These are phyloP conservation scores for Misgurnus anguillicaudatus DNA, from an alignment of 2,113 vertebrate genomes.

Conservation along the genomic window DNA sequence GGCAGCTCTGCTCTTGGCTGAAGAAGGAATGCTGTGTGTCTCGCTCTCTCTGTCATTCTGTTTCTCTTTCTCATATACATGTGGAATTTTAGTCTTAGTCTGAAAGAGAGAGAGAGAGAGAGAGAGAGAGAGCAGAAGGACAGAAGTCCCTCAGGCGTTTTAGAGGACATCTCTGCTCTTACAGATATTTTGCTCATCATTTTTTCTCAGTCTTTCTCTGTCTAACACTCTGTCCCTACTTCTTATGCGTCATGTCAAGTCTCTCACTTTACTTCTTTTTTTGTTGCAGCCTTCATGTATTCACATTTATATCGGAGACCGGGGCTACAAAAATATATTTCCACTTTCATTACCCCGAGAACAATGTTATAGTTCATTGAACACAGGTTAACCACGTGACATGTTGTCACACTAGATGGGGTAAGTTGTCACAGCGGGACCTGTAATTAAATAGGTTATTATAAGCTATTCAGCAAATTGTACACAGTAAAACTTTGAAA, in stretches of 20 bases:
- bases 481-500: too few species aligned
- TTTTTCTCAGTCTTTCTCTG: constrained; percentile 43
- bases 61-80: constrained; percentile 64
- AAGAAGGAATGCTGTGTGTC: constrained; percentile 59
- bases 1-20: constrained; percentile 63
- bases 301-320: background rate
- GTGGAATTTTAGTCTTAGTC: constrained; percentile 68
- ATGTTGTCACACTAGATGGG: background rate
- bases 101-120: constrained; percentile 30
- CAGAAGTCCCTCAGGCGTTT: constrained; percentile 59
- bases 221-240: constrained; percentile 35
- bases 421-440: background rate
- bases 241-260: background rate
- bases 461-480: too few species aligned
- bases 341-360: background rate
- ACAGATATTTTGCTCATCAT: constrained; percentile 48
- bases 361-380: background rate
- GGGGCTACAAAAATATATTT: background rate
- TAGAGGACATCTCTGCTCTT: constrained; percentile 45
- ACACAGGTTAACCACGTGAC: background rate
- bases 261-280: constrained; percentile 18
- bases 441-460: too few species aligned
- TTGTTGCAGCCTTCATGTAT: constrained; percentile 16
- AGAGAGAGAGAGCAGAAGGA: constrained; percentile 37
- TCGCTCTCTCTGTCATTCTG: constrained; percentile 38